phyloP scores from a whole-genome alignment of 2,797 vertebrate species.

The Hozukius guyotensis region DNA sequence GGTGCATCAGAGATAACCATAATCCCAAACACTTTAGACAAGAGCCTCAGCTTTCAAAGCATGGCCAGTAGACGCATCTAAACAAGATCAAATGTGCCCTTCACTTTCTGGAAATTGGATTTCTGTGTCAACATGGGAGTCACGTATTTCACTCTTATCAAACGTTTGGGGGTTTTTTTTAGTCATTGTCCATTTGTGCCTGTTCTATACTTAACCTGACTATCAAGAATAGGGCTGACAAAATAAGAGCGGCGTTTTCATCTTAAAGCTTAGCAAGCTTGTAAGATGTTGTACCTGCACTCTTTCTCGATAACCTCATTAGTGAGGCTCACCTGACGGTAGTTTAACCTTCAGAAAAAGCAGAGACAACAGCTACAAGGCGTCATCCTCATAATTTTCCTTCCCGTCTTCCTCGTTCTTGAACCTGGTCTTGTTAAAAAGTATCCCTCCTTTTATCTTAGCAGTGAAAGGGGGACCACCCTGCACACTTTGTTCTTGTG shows the following conservation, averaged over 20 bases:
- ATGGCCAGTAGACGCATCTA: slow-evolving; percentile 44
- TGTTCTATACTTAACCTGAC: slow-evolving; percentile 12
- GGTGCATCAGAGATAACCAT: slow-evolving; percentile 59
- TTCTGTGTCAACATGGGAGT: slow-evolving; percentile 39
- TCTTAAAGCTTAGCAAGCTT: slow-evolving; percentile 9
- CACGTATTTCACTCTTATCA: slow-evolving; percentile 28
- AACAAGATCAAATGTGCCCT: slow-evolving; percentile 69
- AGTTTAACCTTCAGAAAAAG: slow-evolving; percentile 39
- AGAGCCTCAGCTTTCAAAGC: slow-evolving; percentile 55
- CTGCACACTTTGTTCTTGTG: neutral
- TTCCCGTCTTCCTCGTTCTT: slow-evolving; percentile 8
- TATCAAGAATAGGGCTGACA: slow-evolving; percentile 15
- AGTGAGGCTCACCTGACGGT: slow-evolving; percentile 30
- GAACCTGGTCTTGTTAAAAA: slow-evolving; percentile 36
- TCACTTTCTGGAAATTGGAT: slow-evolving; percentile 59
- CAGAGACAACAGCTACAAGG: neutral
- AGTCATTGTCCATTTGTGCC: slow-evolving; percentile 20
- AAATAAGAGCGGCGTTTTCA: slow-evolving; percentile 17
- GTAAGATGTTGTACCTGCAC: slow-evolving; percentile 20
- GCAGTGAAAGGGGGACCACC: neutral
- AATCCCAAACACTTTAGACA: slow-evolving; percentile 65
- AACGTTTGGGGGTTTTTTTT: neutral
- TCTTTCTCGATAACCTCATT: slow-evolving; percentile 38
- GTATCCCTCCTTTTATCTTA: slow-evolving; percentile 31
- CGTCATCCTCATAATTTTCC: slow-evolving; percentile 1